phyloP scores from a whole-genome alignment of 1,140 invertebrate species.

The Brachionus angularis region DNA sequence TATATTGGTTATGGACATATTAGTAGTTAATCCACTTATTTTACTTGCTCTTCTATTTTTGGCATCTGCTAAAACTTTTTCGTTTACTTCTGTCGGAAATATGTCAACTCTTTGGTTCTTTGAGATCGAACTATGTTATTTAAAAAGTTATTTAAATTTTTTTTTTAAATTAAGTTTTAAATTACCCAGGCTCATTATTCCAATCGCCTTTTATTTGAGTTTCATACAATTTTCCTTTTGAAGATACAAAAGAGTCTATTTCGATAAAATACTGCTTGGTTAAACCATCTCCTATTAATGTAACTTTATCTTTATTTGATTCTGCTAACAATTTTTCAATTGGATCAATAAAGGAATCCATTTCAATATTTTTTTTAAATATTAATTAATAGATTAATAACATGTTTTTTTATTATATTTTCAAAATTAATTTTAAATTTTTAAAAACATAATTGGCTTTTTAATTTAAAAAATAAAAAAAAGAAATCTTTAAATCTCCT shows the following conservation, averaged over 20 bases:
- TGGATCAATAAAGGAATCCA: too few relatives aligned
- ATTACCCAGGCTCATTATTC: background rate
- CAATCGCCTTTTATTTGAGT: background rate
- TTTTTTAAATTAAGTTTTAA: background rate
- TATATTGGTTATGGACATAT: too few relatives aligned
- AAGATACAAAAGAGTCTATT: conserved; percentile 3
- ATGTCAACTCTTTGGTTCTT: background rate
- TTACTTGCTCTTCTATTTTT: background rate
- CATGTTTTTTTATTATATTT: too few relatives aligned
- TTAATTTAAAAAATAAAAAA: too few relatives aligned
- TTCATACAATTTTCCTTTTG: conserved; percentile 36
- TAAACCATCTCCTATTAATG: conserved; percentile 32
- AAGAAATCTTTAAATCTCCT: too few relatives aligned
- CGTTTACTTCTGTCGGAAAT: conserved; percentile 21
- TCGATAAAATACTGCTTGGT: conserved; percentile 43
- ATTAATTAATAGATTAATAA: too few relatives aligned
- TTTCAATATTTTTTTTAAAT: too few relatives aligned
- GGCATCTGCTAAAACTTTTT: background rate
- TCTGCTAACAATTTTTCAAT: conserved; percentile 11
- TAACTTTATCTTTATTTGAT: conserved; percentile 15
- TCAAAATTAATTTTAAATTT: too few relatives aligned
- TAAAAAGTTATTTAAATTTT: background rate
- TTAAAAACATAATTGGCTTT: too few relatives aligned
- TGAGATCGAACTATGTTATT: too few relatives aligned
- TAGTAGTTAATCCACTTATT: too few relatives aligned